A percentile compares a stretch with the other conserved stretches of the same genome.
Evolutionary conservation across 1,140 invertebrate genomes (phyloP).

Genomic region (Camponotus floridanus): DNA sequence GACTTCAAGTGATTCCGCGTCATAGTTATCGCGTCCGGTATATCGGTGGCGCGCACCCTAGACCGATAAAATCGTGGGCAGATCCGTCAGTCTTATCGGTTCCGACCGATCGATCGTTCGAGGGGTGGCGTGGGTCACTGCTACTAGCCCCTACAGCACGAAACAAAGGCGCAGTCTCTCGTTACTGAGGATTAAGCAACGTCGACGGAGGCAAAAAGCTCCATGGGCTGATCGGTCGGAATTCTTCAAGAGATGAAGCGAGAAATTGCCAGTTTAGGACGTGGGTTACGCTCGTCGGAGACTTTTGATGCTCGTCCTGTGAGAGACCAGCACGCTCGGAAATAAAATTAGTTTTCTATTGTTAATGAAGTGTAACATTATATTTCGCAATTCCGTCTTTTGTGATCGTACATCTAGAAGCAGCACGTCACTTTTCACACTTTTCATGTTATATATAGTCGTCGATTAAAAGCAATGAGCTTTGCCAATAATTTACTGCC

Average conservation of each 20-base stretch:
- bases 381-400: slow-evolving; percentile 22
- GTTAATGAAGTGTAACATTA: neutral
- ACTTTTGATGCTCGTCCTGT: slow-evolving; percentile 16
- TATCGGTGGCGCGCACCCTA: slow-evolving; percentile 61
- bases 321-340: neutral
- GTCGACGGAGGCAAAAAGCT: slow-evolving; percentile 52
- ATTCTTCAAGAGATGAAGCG: slow-evolving; percentile 20
- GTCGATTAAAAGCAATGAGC: neutral
- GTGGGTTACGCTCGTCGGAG: slow-evolving; percentile 36
- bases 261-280: slow-evolving; percentile 18
- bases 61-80: slow-evolving; percentile 68
- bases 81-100: slow-evolving; percentile 61
- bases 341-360: slow-evolving; percentile 20
- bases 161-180: slow-evolving; percentile 73
- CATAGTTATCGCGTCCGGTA: slow-evolving; percentile 61
- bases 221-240: neutral
- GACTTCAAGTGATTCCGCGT: slow-evolving; percentile 63
- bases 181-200: slow-evolving; percentile 72
- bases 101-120: slow-evolving; percentile 65
- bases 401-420: slow-evolving; percentile 2
- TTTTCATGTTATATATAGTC: slow-evolving; percentile 7
- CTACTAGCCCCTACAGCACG: slow-evolving; percentile 46
- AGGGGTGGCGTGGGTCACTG: slow-evolving; percentile 58
- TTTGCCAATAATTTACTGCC: slow-evolving; percentile 14
- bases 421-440: too few relatives aligned